Evolutionary conservation across 2,888 invertebrate species (phyloP).

Genomic region (Branchipolynoe longqiensis): DNA sequence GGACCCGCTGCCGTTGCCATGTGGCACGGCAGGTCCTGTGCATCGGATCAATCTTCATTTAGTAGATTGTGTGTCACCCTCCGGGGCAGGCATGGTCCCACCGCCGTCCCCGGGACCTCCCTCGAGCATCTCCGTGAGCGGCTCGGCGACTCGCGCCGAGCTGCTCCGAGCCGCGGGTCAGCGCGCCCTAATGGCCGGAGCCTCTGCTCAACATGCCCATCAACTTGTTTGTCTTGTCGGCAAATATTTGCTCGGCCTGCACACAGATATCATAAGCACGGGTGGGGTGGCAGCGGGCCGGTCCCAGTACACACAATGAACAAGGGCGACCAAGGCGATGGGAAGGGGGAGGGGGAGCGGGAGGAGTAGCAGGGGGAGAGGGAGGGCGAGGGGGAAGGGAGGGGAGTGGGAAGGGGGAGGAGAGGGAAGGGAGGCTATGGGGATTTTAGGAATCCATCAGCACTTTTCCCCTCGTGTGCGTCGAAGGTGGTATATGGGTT

Average conservation of each 20-base stretch:
- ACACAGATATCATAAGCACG: constrained; percentile 44
- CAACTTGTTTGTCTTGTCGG: constrained; percentile 32
- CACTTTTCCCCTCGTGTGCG: no score
- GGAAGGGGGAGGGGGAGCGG: no score
- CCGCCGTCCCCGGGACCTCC: neutral
- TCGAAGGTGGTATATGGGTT: no score
- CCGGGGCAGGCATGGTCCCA: neutral
- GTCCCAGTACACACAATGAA: constrained; percentile 1
- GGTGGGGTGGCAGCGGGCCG: no score
- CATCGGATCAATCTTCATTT: constrained; percentile 46
- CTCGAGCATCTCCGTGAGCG: constrained; percentile 11
- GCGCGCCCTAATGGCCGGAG: constrained; percentile 26
- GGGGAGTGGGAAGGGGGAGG: no score
- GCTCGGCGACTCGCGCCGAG: neutral
- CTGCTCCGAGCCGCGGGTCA: neutral
- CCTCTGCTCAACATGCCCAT: constrained; percentile 43
- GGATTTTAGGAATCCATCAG: no score
- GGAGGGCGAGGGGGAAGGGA: no score
- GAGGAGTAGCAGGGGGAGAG: no score
- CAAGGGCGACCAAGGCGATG: neutral
- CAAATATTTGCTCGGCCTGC: constrained; percentile 32
- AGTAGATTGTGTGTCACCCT: constrained; percentile 34
- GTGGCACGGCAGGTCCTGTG: constrained; percentile 22
- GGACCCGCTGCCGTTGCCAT: neutral
- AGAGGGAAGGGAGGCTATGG: no score